phyloP scores from a whole-genome alignment of 35 echinoderm and acorn worm genomes.

The Apostichopus japonicus region DNA sequence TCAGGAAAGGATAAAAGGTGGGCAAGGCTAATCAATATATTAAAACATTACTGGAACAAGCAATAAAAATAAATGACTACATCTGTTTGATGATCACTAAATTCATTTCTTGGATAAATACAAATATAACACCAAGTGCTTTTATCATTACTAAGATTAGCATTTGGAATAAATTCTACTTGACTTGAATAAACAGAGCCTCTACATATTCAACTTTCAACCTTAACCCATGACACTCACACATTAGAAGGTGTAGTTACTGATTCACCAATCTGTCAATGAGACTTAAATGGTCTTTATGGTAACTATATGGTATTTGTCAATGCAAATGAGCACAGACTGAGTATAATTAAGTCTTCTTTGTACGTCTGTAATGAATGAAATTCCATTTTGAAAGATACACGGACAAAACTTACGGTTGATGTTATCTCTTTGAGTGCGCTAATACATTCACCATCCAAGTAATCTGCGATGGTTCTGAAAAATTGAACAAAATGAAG shows the following conservation, averaged over 20 bases:
- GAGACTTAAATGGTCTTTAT: background rate
- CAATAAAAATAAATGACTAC: background rate
- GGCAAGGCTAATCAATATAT: background rate
- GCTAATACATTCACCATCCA: constrained; percentile 1
- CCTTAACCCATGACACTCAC: no score
- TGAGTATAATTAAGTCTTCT: background rate
- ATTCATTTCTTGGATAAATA: background rate
- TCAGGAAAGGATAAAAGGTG: background rate
- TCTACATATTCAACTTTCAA: no score
- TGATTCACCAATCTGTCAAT: no score
- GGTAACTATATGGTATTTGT: background rate
- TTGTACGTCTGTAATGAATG: no score
- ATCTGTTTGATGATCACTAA: background rate
- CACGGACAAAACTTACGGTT: background rate
- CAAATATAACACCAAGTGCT: background rate
- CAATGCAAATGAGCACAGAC: background rate
- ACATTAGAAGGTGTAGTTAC: no score
- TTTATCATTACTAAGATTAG: no score
- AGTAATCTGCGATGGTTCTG: constrained; percentile 15
- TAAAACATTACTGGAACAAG: background rate
- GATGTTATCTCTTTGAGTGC: constrained; percentile 18
- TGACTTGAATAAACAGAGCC: no score
- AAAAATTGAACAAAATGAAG: background rate
- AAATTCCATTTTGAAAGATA: no score
- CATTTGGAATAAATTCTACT: no score